phyloP scores from a whole-genome alignment of 2,113 vertebrate genomes.

The Megaceryle maxima region DNA sequence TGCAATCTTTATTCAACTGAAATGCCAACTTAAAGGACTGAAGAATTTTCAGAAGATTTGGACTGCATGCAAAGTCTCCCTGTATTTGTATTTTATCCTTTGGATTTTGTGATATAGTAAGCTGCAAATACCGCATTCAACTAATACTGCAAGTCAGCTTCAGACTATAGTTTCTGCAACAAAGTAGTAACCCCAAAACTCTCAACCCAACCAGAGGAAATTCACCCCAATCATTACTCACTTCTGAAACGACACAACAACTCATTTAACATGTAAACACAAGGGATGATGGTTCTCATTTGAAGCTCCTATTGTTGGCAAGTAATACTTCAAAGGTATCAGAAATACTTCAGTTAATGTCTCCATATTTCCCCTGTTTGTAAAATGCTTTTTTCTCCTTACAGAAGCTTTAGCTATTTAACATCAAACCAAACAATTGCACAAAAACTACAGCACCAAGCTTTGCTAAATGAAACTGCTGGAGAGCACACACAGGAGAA shows the following conservation, averaged over 20 bases:
- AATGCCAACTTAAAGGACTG: not conserved
- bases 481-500: conserved; percentile 7
- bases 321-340: conserved; percentile 49
- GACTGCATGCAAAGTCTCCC: not conserved
- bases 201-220: not conserved
- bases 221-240: not conserved
- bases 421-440: conserved; percentile 15
- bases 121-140: not conserved
- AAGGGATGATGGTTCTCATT: not conserved
- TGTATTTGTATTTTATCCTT: not conserved
- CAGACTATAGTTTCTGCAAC: not conserved
- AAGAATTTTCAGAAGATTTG: not conserved
- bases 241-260: not conserved
- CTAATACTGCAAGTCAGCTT: conserved; percentile 45
- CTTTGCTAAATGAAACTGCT: conserved; percentile 29
- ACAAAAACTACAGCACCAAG: conserved; percentile 12
- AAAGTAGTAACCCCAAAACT: not conserved
- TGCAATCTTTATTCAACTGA: not conserved
- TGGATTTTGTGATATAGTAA: conserved; percentile 4
- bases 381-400: not conserved
- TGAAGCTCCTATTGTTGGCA: not conserved
- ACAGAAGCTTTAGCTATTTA: not conserved
- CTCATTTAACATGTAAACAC: conserved; percentile 61
- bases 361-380: not conserved
- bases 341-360: conserved; percentile 25